Evolutionary conservation across 2,797 vertebrate species (phyloP).

Genomic region (Buceros bicornis): DNA sequence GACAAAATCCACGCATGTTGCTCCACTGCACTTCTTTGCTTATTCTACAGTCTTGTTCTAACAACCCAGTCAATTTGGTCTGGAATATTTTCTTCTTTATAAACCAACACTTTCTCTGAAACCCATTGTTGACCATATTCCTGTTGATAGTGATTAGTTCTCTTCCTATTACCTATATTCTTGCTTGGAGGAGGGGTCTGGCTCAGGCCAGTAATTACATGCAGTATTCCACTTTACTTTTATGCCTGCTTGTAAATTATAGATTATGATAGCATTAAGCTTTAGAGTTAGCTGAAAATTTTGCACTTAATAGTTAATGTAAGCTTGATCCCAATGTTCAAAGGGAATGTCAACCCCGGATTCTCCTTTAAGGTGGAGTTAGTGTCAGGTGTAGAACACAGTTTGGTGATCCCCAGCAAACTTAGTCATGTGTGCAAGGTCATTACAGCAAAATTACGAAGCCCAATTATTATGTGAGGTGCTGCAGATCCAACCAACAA

Average conservation of each 20-base stretch:
- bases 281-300: not conserved
- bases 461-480: not conserved
- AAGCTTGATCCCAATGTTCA: not conserved
- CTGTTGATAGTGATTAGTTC: not conserved
- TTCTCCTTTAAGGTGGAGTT: not conserved
- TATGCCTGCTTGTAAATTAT: not conserved
- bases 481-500: not conserved
- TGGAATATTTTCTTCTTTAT: not conserved
- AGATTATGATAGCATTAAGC: not conserved
- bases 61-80: not conserved
- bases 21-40: not conserved
- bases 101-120: not conserved
- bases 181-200: not conserved
- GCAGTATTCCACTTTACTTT: not conserved
- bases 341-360: not conserved
- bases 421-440: not conserved
- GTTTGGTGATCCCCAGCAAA: not conserved
- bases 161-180: not conserved
- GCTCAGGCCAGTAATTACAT: not conserved
- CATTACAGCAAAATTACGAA: not conserved
- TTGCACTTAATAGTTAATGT: not conserved
- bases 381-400: not conserved
- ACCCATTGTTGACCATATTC: not conserved
- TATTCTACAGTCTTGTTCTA: not conserved
- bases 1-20: not conserved